Evolutionary conservation across 2,888 invertebrate genomes (phyloP).

Genomic region (Pristionchus arcanus): DNA sequence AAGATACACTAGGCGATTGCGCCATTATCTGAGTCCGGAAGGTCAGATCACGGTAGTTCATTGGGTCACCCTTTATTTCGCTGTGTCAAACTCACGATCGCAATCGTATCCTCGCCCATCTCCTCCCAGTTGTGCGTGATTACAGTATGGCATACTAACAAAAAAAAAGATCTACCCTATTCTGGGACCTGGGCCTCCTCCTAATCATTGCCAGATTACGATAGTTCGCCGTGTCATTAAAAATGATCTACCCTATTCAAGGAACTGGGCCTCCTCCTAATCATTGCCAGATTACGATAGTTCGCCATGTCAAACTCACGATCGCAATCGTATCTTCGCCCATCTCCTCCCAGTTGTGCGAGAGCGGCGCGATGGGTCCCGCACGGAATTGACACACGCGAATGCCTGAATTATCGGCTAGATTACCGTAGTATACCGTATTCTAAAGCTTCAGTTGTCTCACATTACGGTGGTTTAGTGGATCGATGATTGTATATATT

Average conservation of each 20-base stretch:
- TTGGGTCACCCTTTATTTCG: not conserved
- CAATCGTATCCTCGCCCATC: slow-evolving; percentile 49
- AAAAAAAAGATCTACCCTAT: no score
- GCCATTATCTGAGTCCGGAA: no score
- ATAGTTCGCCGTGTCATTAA: not conserved
- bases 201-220: not conserved
- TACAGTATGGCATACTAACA: no score
- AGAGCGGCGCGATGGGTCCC: slow-evolving; percentile 21
- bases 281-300: not conserved
- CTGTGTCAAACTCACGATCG: slow-evolving; percentile 45
- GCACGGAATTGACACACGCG: slow-evolving; percentile 51
- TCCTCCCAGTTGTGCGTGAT: slow-evolving; percentile 48
- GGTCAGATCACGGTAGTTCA: not conserved
- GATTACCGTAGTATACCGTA: no score
- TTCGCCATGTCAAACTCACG: slow-evolving; percentile 32
- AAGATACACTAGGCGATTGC: no score
- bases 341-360: slow-evolving; percentile 48
- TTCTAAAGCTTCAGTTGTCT: no score
- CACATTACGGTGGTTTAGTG: no score
- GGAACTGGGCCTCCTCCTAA: no score
- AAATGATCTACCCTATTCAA: no score
- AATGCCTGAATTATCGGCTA: not conserved
- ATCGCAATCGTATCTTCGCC: slow-evolving; percentile 51
- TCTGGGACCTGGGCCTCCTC: no score
- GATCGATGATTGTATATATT: no score